Percentiles rank a stretch among this genome's conserved stretches.
phyloP scores from a whole-genome alignment of 1,140 invertebrate species.

The Branchinecta lindahli region DNA sequence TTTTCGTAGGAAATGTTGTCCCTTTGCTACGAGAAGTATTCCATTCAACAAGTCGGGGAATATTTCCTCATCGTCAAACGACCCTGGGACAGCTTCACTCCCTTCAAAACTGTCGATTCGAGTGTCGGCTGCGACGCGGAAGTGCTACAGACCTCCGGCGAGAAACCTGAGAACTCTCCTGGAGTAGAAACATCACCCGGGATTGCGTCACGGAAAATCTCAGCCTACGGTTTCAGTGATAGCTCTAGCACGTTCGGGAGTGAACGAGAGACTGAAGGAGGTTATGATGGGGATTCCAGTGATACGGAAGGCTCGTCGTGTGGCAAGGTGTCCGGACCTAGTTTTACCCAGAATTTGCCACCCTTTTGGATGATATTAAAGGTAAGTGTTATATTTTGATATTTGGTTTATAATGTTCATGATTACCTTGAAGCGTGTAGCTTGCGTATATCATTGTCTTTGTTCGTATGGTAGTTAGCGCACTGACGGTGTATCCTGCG shows the following conservation, averaged over 20 bases:
- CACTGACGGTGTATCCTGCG: too few species aligned
- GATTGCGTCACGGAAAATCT: not conserved
- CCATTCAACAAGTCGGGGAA: too few species aligned
- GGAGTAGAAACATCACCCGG: not conserved
- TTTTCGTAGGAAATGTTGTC: not conserved
- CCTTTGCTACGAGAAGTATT: too few species aligned
- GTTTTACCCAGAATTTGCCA: constrained; percentile 28
- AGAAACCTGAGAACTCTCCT: not conserved
- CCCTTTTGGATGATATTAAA: constrained; percentile 60
- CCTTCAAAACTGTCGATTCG: not conserved
- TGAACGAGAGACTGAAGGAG: constrained; percentile 24
- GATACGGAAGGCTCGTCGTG: constrained; percentile 36
- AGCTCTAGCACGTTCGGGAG: constrained; percentile 12
- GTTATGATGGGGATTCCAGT: constrained; percentile 46
- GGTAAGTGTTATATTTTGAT: constrained; percentile 30
- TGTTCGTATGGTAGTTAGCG: too few species aligned
- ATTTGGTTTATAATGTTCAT: too few species aligned
- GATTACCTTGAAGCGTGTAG: too few species aligned
- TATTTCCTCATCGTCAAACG: too few species aligned
- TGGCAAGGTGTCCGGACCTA: too few species aligned
- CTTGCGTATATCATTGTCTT: too few species aligned
- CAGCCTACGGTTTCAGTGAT: constrained; percentile 9
- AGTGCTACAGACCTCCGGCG: not conserved
- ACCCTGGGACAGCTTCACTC: too few species aligned
- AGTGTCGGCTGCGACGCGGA: not conserved